Evolutionary conservation across 1,140 invertebrate genomes (phyloP), one percentile per base, ranked within the genome.

Genomic region (Steinernema khuongi): DNA sequence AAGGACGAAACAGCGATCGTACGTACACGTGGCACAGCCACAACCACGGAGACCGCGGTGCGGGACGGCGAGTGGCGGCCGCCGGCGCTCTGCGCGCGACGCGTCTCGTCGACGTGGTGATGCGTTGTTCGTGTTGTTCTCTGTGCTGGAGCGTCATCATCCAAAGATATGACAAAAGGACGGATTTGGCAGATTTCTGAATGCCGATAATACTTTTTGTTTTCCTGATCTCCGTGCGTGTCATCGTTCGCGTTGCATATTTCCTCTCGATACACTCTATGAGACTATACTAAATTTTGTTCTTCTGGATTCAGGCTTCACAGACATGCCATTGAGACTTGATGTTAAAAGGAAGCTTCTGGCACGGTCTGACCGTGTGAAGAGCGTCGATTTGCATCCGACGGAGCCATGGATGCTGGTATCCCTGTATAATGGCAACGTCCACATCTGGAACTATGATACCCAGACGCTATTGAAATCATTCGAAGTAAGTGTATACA

Each of bases 401-500:
- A 90, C 91, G 19, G 96, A 99, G 84, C 94, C 94, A 81, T 99
- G 96, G 96, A 94, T 99, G 90, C 88, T 99, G 31, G 95, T 93
- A 76, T 94, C 94, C 29, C 88, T 99, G 1, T 99, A 99, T 88
- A 97, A 94, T 88, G 97, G 97, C 77, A 94, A 97, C 87, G 94
- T 98, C 74, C 96, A 99, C 88, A 93, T 99, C 82, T 99, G 96
- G 95, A 98, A 99, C 86, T 91, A 94, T 89, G 96, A 99, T 85
- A 85, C 83, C 36, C 84, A 89, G 86, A 90, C 90, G 81, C 86
- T 94, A 26, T 92, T 96, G 33, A 97, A 97, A 86, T 92, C 93
- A 31, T 96, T 97, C 88, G 94, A 93, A 87, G 90, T 86, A 71
- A 73, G 73, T 66, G 31, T 68, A 0, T 31, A n/a, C 4, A 1